phyloP scores from a whole-genome alignment of 2,797 vertebrate species.

The Falco columbarius region DNA sequence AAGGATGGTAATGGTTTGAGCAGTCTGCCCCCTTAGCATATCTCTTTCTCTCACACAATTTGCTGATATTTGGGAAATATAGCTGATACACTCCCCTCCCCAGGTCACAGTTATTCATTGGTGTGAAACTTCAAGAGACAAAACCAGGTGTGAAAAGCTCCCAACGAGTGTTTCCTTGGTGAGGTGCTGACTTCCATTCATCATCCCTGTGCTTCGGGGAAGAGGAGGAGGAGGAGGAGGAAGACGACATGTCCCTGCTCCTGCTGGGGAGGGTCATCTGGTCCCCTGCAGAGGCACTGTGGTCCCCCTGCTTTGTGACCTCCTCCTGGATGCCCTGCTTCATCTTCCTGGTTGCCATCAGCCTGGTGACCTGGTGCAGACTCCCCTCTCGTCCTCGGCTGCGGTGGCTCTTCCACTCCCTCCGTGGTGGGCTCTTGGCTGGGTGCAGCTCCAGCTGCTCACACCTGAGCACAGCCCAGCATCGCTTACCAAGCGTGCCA shows the following conservation, averaged over 20 bases:
- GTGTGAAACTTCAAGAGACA: constrained; percentile 54
- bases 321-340: not conserved
- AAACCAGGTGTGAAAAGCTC: constrained; percentile 71
- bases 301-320: not conserved
- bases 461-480: not conserved
- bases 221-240: not conserved
- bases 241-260: not conserved
- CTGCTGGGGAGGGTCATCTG: not conserved
- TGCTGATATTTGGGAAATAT: constrained; percentile 68
- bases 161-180: not conserved
- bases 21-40: constrained; percentile 80
- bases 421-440: not conserved
- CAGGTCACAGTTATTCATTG: constrained; percentile 54
- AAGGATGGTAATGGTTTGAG: constrained; percentile 76
- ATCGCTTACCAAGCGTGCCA: fast-evolving
- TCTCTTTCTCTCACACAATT: constrained; percentile 68
- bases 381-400: not conserved
- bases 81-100: constrained; percentile 38
- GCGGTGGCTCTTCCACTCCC: not conserved
- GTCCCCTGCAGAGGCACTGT: not conserved
- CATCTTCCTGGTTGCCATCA: fast-evolving
- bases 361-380: not conserved
- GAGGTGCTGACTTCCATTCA: not conserved
- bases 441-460: not conserved
- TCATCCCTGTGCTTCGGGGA: not conserved